Evolutionary conservation across 2,888 invertebrate genomes (phyloP), one percentile per base, ranked within the genome.

Genomic region (Tetragonula carbonaria): DNA sequence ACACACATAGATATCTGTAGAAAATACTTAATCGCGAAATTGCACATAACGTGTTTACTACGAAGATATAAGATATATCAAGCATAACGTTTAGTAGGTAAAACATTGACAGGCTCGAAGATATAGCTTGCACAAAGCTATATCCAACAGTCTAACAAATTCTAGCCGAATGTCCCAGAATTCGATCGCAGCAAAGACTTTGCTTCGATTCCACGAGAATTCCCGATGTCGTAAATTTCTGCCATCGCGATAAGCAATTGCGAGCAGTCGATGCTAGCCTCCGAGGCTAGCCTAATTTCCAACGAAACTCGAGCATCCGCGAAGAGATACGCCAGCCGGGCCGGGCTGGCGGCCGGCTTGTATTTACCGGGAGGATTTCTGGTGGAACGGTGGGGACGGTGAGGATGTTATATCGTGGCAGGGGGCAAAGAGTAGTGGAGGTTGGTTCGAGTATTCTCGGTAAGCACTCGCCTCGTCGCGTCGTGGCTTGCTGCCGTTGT

Each of bases 401-500:
- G 28, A 70, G 81, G 86, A 89, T 87, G 85, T 91, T 92, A 90
- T 90, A 91, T 89, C 87, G 90, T 88, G 84, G 88, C 87, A 88
- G 88, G 84, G 91, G 92, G 88, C 90, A 91, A 91, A 91, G 91
- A 88, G 91, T 90, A 87, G 84, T 84, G 76, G 65, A 80, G 80
- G 65, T 71, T 80, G 80, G 65, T 71, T 80, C 85, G n/a, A 86
- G 88, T 87, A 88, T 89, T 86, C 86, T 74, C 84, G 84, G 90
- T 90, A 85, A 87, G 87, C 87, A 87, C 88, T 87, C 89, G 70
- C 81, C 51, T 62, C 87, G 89, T 91, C 91, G 91, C 87, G 89
- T 91, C 91, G 91, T 91, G 91, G 80, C 88, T 91, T 89, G 89
- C 89, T 93, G 92, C 91, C 87, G 91, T 91, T 92, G 92, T 92